These are phyloP conservation scores for Sminthurides aquaticus DNA, from an alignment of 2,888 invertebrate species.

Conservation along the genomic window DNA sequence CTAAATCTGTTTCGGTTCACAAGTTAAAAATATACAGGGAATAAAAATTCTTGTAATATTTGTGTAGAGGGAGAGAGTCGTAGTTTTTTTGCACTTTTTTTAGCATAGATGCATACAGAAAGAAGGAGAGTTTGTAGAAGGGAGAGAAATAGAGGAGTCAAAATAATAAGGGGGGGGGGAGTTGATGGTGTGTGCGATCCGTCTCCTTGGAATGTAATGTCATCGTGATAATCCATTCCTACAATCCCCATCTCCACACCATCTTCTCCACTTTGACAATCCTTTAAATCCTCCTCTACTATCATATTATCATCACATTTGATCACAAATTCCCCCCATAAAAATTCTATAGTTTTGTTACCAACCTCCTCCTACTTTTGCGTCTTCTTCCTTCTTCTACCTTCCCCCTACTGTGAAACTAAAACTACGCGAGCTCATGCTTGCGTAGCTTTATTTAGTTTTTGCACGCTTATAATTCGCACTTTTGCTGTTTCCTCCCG, in stretches of 20 bases:
- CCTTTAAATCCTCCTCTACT: neutral
- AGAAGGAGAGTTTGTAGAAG: too few relatives aligned
- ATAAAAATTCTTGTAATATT: neutral
- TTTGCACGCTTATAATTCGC: too few relatives aligned
- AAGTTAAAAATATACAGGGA: slow-evolving; percentile 7
- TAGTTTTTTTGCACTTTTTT: neutral
- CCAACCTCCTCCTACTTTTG: too few relatives aligned
- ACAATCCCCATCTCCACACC: neutral
- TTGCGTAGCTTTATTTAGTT: too few relatives aligned
- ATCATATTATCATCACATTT: neutral
- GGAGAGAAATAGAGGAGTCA: too few relatives aligned
- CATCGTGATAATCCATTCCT: neutral
- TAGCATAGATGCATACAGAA: too few relatives aligned
- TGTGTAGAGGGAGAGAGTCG: neutral
- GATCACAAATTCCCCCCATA: too few relatives aligned
- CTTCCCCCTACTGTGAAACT: too few relatives aligned
- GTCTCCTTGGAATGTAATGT: neutral
- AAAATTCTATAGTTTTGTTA: too few relatives aligned
- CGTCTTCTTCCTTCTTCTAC: too few relatives aligned
- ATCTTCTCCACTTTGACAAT: neutral
- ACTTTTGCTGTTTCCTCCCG: too few relatives aligned
- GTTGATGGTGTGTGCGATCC: neutral
- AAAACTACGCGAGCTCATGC: too few relatives aligned
- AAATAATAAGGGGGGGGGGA: neutral
- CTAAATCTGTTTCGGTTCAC: slow-evolving; percentile 9